Conservation (phyloP, 2,888 invertebrate species). For the Pantelozetes paolii region DNA sequence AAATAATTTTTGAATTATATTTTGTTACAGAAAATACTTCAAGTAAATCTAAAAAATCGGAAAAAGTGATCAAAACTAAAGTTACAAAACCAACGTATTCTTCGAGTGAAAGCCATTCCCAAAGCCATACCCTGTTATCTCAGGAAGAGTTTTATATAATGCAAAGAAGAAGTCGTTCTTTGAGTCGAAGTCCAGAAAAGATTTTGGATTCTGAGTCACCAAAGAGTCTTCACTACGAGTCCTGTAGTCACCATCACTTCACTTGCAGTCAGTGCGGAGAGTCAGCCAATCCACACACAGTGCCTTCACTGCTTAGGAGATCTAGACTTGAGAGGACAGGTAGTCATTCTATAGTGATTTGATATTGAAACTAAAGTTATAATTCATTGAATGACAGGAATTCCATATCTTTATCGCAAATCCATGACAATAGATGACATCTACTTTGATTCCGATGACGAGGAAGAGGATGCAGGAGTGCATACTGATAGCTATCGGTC, state of each 20-base stretch:
- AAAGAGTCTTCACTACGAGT: background rate
- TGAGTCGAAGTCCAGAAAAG: conserved; percentile 31
- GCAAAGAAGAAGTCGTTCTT: conserved; percentile 25
- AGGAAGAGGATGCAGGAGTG: conserved; percentile 57
- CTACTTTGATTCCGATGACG: conserved; percentile 40
- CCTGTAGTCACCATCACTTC: conserved; percentile 42
- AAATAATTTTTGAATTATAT: background rate
- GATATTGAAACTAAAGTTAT: background rate
- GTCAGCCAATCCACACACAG: conserved; percentile 37
- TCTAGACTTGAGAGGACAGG: conserved; percentile 27
- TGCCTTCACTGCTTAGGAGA: conserved; percentile 29
- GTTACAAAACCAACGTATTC: background rate
- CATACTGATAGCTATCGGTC: conserved; percentile 70
- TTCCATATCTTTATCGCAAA: conserved; percentile 34
- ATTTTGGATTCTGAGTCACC: background rate
- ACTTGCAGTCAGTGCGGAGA: conserved; percentile 43
- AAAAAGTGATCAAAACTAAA: background rate
- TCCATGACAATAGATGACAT: conserved; percentile 41
- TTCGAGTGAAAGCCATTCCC: conserved; percentile 29
- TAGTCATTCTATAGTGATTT: background rate
- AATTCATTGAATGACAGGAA: background rate
- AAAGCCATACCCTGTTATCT: conserved; percentile 19
- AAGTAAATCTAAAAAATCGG: background rate
- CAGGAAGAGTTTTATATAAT: conserved; percentile 36
- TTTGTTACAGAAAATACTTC: background rate